A percentile compares a stretch with the other conserved stretches of the same genome.
Evolutionary conservation across 2,888 invertebrate species (phyloP).

Genomic region (Elysia crispata): DNA sequence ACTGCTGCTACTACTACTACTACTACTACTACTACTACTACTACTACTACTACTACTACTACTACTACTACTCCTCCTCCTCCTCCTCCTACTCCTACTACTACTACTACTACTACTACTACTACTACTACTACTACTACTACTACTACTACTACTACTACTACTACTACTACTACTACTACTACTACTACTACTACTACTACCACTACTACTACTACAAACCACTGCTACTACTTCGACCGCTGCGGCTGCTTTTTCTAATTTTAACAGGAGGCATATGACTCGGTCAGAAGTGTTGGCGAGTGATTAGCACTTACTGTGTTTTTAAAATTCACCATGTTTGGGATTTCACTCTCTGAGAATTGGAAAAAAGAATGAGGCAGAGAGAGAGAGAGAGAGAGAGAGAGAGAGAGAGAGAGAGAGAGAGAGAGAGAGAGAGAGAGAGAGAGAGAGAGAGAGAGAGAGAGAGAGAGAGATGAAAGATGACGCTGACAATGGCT

Average conservation of each 20-base stretch:
- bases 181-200: neutral
- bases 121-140: constrained; percentile 44
- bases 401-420: no score
- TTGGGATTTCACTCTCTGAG: no score
- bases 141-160: neutral
- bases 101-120: constrained; percentile 41
- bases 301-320: no score
- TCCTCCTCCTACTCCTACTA: constrained; percentile 33
- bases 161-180: neutral
- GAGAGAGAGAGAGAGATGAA: no score
- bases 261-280: no score
- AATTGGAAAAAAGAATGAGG: no score
- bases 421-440: no score
- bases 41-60: constrained; percentile 39
- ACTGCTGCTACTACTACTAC: neutral
- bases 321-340: no score
- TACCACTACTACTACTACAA: neutral
- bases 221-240: constrained; percentile 37
- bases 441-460: no score
- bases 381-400: no score
- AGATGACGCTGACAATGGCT: no score
- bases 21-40: constrained; percentile 9
- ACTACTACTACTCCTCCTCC: constrained; percentile 35
- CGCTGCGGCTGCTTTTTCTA: constrained; percentile 37
- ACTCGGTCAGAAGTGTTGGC: no score